Conservation (phyloP, 2,888 invertebrate genomes). For the Taphrorychus bicolor region DNA sequence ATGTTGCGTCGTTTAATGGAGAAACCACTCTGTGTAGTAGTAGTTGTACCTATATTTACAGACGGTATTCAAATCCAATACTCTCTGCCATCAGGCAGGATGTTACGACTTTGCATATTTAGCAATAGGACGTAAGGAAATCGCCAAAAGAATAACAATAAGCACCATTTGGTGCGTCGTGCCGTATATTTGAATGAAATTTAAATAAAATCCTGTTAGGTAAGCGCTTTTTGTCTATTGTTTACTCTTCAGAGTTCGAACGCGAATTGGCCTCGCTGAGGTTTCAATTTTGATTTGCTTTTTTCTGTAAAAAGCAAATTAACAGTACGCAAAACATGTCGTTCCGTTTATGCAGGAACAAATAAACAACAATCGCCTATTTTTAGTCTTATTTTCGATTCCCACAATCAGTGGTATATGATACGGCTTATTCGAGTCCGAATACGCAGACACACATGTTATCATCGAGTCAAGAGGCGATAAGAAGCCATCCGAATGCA, state of each 20-base stretch:
- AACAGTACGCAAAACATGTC: neutral
- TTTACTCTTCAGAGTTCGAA: neutral
- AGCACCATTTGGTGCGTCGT: conserved; percentile 11
- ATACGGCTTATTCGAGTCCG: neutral
- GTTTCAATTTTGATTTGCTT: neutral
- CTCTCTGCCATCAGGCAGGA: conserved; percentile 21
- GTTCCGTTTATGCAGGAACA: neutral
- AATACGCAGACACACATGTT: neutral
- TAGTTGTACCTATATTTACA: neutral
- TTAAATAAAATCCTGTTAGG: conserved; percentile 10
- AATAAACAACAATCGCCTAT: conserved; percentile 1
- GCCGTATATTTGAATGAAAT: conserved; percentile 16
- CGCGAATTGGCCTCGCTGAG: neutral
- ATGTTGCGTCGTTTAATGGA: conserved; percentile 11
- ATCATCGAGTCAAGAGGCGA: neutral
- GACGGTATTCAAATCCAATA: neutral
- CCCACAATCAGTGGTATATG: neutral
- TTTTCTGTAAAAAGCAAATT: neutral
- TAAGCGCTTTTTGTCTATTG: conserved; percentile 1
- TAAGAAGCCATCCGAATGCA: neutral
- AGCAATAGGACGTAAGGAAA: conserved; percentile 32
- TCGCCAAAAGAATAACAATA: conserved; percentile 31
- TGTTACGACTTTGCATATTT: conserved; percentile 31
- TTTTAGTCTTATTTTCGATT: neutral
- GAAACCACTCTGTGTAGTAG: neutral